Percentiles rank a stretch among this genome's conserved stretches.
phyloP scores from a whole-genome alignment of 2,888 invertebrate genomes.

The Caenorhabditis plicata region DNA sequence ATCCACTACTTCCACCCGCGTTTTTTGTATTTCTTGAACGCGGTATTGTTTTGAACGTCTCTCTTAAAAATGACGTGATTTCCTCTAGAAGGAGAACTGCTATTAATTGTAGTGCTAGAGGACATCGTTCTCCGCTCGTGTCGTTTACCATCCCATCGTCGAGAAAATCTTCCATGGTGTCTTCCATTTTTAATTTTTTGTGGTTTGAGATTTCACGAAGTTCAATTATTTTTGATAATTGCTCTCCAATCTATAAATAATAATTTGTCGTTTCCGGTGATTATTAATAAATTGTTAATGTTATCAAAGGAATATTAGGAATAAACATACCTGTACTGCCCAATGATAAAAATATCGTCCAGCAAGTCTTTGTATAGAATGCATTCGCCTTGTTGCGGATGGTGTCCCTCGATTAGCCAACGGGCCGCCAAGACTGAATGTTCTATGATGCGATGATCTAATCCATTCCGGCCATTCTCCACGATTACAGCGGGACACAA shows the following conservation, averaged over 20 bases:
- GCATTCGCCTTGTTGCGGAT: conserved; percentile 65
- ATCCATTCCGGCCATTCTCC: conserved; percentile 94
- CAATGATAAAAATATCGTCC: conserved; percentile 96
- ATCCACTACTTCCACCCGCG: conserved; percentile 48
- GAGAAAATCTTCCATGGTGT: conserved; percentile 86
- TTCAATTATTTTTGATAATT: conserved; percentile 83
- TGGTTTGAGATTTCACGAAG: conserved; percentile 66
- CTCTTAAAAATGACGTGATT: conserved; percentile 92
- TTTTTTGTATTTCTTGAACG: conserved; percentile 50
- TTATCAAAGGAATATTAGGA: background rate
- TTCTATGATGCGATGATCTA: conserved; percentile 45
- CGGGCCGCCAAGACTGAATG: conserved; percentile 50
- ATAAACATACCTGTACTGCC: conserved; percentile 75
- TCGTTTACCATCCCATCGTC: conserved; percentile 77
- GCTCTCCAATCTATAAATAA: conserved; percentile 72
- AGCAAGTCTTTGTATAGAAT: conserved; percentile 82
- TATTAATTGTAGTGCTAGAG: conserved; percentile 77
- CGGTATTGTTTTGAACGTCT: conserved; percentile 81
- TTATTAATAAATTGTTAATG: background rate
- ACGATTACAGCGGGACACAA: conserved; percentile 95
- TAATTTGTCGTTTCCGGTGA: conserved; percentile 65
- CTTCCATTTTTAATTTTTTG: conserved; percentile 68
- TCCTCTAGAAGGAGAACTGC: conserved; percentile 93
- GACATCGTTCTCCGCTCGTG: conserved; percentile 79
- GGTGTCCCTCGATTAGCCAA: conserved; percentile 66